Evolutionary conservation across 2,797 vertebrate genomes (phyloP).

Genomic region (Dallia pectoralis): DNA sequence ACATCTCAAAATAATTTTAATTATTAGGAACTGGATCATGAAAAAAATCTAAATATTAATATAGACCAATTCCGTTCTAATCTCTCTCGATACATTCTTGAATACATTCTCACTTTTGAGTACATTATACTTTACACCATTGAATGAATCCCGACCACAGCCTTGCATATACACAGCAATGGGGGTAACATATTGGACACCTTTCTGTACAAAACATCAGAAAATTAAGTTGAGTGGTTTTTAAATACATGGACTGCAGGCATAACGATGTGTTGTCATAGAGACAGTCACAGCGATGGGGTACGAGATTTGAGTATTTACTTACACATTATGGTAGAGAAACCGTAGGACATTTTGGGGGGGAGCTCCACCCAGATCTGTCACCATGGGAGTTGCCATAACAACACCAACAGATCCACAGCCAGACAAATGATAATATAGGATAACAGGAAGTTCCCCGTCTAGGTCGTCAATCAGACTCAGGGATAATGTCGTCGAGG

Average conservation of each 20-base stretch:
- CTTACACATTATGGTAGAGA: not conserved
- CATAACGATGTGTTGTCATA: slow-evolving; percentile 41
- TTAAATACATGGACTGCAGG: slow-evolving; percentile 37
- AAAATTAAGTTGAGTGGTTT: slow-evolving; percentile 53
- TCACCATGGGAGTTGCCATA: not conserved
- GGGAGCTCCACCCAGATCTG: not conserved
- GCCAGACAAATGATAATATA: slow-evolving; percentile 21
- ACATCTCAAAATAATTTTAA: slow-evolving; percentile 33
- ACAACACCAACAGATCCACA: not conserved
- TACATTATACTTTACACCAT: slow-evolving; percentile 20
- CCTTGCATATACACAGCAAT: slow-evolving; percentile 29
- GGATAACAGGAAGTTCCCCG: not conserved
- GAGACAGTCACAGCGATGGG: slow-evolving; percentile 15
- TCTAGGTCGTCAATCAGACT: not conserved
- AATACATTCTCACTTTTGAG: slow-evolving; percentile 43
- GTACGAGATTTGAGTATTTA: slow-evolving; percentile 38
- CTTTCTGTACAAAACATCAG: slow-evolving; percentile 23
- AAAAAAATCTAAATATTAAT: slow-evolving; percentile 14
- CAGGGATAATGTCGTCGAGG: not conserved
- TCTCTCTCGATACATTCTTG: slow-evolving; percentile 40
- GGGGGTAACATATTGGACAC: slow-evolving; percentile 29
- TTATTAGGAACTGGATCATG: slow-evolving; percentile 51
- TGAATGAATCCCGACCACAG: slow-evolving; percentile 45
- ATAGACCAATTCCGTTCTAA: slow-evolving; percentile 36
- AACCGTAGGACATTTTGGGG: not conserved